phyloP scores from a whole-genome alignment of 2,888 invertebrate species.

The Parnassius mnemosyne region DNA sequence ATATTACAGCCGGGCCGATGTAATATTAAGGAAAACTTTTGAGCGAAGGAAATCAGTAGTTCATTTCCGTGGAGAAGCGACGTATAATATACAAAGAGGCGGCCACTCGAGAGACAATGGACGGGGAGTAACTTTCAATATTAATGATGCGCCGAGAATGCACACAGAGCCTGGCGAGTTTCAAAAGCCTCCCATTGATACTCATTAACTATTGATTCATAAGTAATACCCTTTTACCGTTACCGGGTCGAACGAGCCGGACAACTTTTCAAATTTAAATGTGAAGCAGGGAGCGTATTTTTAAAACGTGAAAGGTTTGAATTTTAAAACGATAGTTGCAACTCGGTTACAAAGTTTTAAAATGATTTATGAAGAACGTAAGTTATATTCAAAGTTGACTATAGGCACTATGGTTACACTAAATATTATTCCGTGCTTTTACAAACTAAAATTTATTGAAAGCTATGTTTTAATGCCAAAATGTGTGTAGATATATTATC shows the following conservation, averaged over 20 bases:
- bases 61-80: slow-evolving; percentile 57
- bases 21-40: slow-evolving; percentile 62
- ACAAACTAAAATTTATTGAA: too few relatives aligned
- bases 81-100: slow-evolving; percentile 70
- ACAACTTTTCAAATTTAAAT: slow-evolving; percentile 75
- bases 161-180: slow-evolving; percentile 67
- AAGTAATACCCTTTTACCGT: slow-evolving; percentile 77
- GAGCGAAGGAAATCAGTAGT: slow-evolving; percentile 71
- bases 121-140: slow-evolving; percentile 71
- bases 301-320: slow-evolving; percentile 36
- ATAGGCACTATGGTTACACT: too few relatives aligned
- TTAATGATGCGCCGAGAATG: slow-evolving; percentile 77
- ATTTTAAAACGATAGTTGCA: slow-evolving; percentile 31
- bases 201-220: slow-evolving; percentile 80
- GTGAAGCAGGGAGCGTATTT: slow-evolving; percentile 55
- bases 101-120: slow-evolving; percentile 71
- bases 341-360: not conserved
- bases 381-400: too few relatives aligned
- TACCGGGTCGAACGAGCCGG: slow-evolving; percentile 50
- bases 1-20: slow-evolving; percentile 40
- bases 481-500: too few relatives aligned
- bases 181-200: slow-evolving; percentile 75
- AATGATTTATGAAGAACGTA: slow-evolving; percentile 1
- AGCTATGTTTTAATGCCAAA: too few relatives aligned
- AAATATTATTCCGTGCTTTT: not conserved